phyloP scores from a whole-genome alignment of 2,113 vertebrate species.

The Sylvietta virens region DNA sequence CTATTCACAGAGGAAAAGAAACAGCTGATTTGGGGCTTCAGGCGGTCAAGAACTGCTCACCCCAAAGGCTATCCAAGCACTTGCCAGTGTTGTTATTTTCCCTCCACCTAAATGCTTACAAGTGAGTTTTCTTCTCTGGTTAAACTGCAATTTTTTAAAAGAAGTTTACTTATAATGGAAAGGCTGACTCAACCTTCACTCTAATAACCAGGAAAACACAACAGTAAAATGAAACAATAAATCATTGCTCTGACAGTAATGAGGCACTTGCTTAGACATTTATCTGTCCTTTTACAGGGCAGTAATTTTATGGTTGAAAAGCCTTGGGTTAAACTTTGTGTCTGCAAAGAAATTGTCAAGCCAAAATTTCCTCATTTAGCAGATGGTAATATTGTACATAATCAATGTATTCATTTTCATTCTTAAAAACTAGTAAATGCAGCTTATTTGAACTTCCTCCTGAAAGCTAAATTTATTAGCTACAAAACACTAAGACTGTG shows the following conservation, averaged over 20 bases:
- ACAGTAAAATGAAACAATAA: conserved; percentile 25
- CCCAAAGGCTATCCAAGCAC: not conserved
- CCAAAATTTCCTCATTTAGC: conserved; percentile 7
- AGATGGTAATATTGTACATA: conserved; percentile 5
- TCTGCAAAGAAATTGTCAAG: not conserved
- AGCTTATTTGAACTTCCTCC: conserved; percentile 7
- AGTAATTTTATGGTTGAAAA: conserved; percentile 46
- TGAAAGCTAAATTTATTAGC: conserved; percentile 53
- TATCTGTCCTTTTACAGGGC: conserved; percentile 26
- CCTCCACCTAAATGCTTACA: not conserved
- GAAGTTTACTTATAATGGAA: conserved; percentile 2
- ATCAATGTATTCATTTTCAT: conserved; percentile 28
- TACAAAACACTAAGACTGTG: not conserved
- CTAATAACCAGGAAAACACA: conserved; percentile 23
- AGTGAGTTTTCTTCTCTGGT: not conserved
- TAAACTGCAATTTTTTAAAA: not conserved
- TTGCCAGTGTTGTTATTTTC: not conserved
- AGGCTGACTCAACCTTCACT: not conserved
- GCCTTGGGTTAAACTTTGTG: not conserved
- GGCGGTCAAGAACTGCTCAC: not conserved
- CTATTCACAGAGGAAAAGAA: not conserved
- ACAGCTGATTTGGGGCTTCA: not conserved
- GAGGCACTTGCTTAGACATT: not conserved
- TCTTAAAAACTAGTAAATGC: conserved; percentile 31
- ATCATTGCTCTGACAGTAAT: conserved; percentile 18